These are phyloP conservation scores for Campylomormyrus numenius DNA, from an alignment of 2,113 vertebrate species.

Conservation along the genomic window DNA sequence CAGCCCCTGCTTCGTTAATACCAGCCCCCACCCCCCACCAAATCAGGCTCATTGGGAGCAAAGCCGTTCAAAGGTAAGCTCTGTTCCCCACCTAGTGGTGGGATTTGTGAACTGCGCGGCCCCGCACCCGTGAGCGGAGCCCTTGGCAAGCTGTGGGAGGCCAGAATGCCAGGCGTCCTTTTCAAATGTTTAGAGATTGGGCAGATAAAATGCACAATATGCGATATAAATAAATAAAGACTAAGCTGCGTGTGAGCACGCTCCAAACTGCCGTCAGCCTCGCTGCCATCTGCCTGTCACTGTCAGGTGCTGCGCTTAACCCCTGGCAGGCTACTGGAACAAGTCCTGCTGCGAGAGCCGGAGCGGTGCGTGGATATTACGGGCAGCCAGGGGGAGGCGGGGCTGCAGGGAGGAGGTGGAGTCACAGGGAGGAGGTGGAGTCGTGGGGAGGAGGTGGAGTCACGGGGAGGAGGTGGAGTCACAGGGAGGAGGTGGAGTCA, in stretches of 20 bases:
- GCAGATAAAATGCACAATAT: constrained; percentile 60
- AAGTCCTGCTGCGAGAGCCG: constrained; percentile 61
- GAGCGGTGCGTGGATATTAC: constrained; percentile 42
- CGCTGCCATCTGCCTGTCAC: constrained; percentile 56
- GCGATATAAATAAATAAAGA: constrained; percentile 51
- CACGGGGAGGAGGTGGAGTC: neutral
- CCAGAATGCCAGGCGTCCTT: constrained; percentile 49
- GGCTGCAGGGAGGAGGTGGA: neutral
- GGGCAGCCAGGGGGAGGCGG: constrained; percentile 30
- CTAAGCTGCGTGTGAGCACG: constrained; percentile 62
- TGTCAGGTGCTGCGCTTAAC: constrained; percentile 53
- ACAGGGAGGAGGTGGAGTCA: neutral
- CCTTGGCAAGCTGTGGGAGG: neutral
- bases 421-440: too few species aligned
- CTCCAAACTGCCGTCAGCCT: constrained; percentile 67
- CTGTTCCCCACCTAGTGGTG: constrained; percentile 66
- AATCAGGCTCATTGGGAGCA: constrained; percentile 17
- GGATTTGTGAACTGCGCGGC: constrained; percentile 21
- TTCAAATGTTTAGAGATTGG: constrained; percentile 60
- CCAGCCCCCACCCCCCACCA: constrained; percentile 17
- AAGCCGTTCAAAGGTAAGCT: constrained; percentile 43
- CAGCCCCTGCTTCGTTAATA: neutral
- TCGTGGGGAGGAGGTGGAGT: neutral
- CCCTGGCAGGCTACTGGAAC: constrained; percentile 68
- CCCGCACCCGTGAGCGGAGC: neutral